Base-by-base conservation (phyloP, 2,797 vertebrate species). In the Tinamus major region DNA sequence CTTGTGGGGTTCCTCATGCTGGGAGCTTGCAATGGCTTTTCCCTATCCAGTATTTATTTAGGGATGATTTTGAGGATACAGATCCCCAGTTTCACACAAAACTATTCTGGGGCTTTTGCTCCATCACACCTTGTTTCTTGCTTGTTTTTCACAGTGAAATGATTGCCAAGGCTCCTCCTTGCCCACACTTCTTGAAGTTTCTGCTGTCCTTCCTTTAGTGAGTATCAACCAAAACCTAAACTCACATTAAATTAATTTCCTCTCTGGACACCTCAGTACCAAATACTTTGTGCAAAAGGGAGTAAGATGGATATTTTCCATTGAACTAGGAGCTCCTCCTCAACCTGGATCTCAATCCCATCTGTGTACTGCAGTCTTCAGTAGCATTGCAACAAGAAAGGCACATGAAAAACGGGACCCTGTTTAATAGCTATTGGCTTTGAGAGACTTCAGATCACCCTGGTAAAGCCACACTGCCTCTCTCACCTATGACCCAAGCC, bases 241-340 rank as follows among this genome's bases (percentile, higher is more conserved):
- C 55, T 58, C 90, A 77, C 72, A 80, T 39, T 92, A 87, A 90
- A 90, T 87, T 92, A 5, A 90, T 90, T 94, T 94, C 90, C 70
- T 64, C 44, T 39, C 70, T 92, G 83, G 83, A 90, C 84, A 77
- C 64, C 61, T 84, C 70, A 39, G 39, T 33, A 77, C 33, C 61
- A 79, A 89, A 79, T 13, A 13, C 39, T 63, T 13, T 56, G 13
- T 68, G 23, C 37, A 41, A 26, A 89, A 51, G 33, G 71, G 55
- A 77, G 55, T 10, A 42, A 90, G 8, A 8, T 69, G 74, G 71
- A 56, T 26, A 91, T 74, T 72, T 85, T 44, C 55, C 6, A 6
- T 20, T 70, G 67, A 69, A 65, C 49, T 31, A 62, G 58, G 77
- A 83, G 78, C 61, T 80, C 70, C 13, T 49, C 27, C 35, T 87